Base-by-base conservation (phyloP, 1,140 invertebrate species). In the Drosophila pseudoobscura region DNA sequence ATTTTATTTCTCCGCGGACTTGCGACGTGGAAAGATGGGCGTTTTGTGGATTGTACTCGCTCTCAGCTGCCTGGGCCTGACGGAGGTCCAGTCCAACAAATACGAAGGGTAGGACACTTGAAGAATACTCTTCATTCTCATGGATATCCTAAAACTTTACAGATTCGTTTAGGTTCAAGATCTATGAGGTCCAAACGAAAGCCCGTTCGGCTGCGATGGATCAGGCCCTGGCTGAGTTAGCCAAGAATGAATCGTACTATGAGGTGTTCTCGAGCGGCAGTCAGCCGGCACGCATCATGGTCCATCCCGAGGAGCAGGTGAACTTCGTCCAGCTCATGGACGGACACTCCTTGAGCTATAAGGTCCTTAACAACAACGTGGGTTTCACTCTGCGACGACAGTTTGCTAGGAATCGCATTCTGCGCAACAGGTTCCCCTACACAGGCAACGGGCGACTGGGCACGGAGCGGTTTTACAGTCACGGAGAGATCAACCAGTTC, bases 401-500 rank as follows among this genome's bases (percentile, higher is more conserved):
- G 7, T 85, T 78, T 11, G 63, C 47, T 9, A 52, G 2, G 11
- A 61, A 87, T 64, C 71, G 55, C 3, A 57, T 57, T 57, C 35
- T 79, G n/a, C 69, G 76, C 1, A 29, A 61, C 7, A 50, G 31
- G 73, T 69, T 57, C 29, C 76, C 82, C 17, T 80, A 69, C 31
- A 50, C 65, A 3, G 87, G 78, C 31, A 54, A 70, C 3, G 87
- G 78, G 31, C 59, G 52, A 7, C 29, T 87, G 62, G 54, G 85
- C 29, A 89, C 77, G 2, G 88, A 90, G 43, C 63, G 85, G 1
- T 89, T 72, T 13, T 90, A 90, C 29, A 53, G 65, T 1, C 69
- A 87, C 22, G 68, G 24, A 1, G 80, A 94, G 92, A 93, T 94
- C 15, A 91, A 93, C 51, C 78, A 73, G 13, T 94, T 92, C 57